Conservation (phyloP, 1,140 invertebrate species). For the Campoletis sonorensis region DNA sequence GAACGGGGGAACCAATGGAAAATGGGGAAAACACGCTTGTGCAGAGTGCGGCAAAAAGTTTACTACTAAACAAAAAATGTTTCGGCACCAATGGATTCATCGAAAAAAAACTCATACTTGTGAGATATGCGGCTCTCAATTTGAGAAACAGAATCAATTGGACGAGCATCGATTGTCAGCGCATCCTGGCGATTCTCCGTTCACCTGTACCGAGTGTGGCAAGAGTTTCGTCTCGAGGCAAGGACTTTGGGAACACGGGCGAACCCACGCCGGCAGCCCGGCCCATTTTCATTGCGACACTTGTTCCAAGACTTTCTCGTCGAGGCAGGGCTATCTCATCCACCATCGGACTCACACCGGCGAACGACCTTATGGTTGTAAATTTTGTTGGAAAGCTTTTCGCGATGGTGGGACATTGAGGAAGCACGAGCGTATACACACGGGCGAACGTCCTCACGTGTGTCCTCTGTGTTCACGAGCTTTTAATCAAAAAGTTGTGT, state of each 20-base stretch:
- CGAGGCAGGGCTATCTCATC: conserved; percentile 84
- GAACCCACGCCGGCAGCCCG: conserved; percentile 74
- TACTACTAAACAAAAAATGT: conserved; percentile 77
- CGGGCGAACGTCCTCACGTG: conserved; percentile 81
- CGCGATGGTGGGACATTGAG: conserved; percentile 79
- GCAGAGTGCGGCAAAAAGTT: conserved; percentile 75
- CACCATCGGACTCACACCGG: conserved; percentile 80
- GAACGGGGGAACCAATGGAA: conserved; percentile 60
- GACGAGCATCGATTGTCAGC: conserved; percentile 73
- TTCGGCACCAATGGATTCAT: conserved; percentile 77
- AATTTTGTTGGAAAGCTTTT: conserved; percentile 89
- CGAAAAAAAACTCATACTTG: conserved; percentile 75
- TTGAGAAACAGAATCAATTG: conserved; percentile 71
- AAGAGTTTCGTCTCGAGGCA: conserved; percentile 75
- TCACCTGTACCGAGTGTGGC: conserved; percentile 74
- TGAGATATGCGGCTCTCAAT: conserved; percentile 74
- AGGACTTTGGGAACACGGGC: conserved; percentile 76
- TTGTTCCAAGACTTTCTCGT: conserved; percentile 76
- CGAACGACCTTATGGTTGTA: conserved; percentile 83
- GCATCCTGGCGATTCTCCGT: conserved; percentile 74
- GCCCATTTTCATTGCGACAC: conserved; percentile 79
- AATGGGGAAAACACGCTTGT: conserved; percentile 74
- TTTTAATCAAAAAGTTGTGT: conserved; percentile 78
- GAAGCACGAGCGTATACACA: conserved; percentile 81
- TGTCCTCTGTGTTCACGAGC: conserved; percentile 81